Base-by-base conservation (phyloP, 2,888 invertebrate species). In the Heteromurus nitidus region DNA sequence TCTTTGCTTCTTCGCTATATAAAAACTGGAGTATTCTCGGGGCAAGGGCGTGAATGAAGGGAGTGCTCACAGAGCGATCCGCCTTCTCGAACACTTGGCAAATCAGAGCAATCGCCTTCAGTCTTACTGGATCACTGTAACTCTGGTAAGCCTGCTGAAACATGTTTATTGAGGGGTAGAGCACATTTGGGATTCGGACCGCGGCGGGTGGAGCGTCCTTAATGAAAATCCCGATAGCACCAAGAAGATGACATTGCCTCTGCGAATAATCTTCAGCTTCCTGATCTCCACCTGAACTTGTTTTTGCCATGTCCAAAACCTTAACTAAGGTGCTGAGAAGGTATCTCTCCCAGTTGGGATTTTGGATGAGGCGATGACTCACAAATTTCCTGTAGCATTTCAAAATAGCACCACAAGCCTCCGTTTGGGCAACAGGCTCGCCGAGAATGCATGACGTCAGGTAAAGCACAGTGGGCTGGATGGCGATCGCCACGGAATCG, bases 391-490 rank as follows among this genome's bases (percentile, higher is more conserved):
- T 93, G 83, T 97, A 92, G 85, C 94, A 94, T 83, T 95, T 94
- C 44, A 97, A 91, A 3, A 95, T 93, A 16, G 95, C 93, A 87
- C 95, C 92, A 74, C 95, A 92, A 7, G 94, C 92, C 0, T 93
- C 91, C 22, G 93, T 93, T 28, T 93, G 93, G n/a, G 93, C 92
- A 3, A 94, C 93, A 79, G 95, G 93, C 58, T 73, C 73, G 87
- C 94, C 93, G 44, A 99, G 92, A 31, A 98, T 94, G 75, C 96
- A 96, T 5, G 96, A 95, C 0, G 95, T 93, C 79, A 99, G 91
- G 90, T 95, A 96, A n/a, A 99, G 91, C 79, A 98, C 92, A 0
- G 98, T 96, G 2, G 99, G 98, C 77, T 99, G 91, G 84, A 98
- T 94, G 11, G 95, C 93, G 16, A 96, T 89, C 0, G 95, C 95